Evolutionary conservation across 2,888 invertebrate genomes (phyloP), one percentile per base, ranked within the genome.

Genomic region (Bursaphelenchus okinawaensis): DNA sequence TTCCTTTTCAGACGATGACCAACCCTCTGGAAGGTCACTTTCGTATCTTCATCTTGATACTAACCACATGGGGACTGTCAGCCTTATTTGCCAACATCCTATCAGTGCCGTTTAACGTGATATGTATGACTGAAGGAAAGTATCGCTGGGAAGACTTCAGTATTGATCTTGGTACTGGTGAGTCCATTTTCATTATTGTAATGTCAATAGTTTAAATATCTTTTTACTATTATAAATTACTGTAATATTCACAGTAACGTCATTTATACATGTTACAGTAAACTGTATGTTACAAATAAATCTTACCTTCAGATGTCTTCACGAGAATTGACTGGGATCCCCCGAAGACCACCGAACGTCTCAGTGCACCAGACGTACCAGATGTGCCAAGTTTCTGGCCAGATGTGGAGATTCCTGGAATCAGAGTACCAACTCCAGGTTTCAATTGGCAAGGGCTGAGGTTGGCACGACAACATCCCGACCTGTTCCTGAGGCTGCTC

Each of bases 371-470:
- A 20, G 16, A 51, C 4, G 7, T 27, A 9, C 40, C 20, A 12
- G 29, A 23, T 40, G n/a, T 40, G 12, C 40, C 54, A 12, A 16
- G 16, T 12, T 1, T 1, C 54, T 54, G 23, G 20, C 40, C 63
- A 3, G 67, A 69, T 50, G 27, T 73, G 56, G 60, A 68, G 16
- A 72, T 71, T 29, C 72, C 72, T 24, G 64, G 69, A 19, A 62
- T 74, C 51, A 31, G 62, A 55, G 28, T 55, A n/a, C 63, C 71
- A 8, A 24, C 64, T 8, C 54, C 67, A 16, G 71, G 71, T 0
- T 75, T 74, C 52, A 75, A 71, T 55, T 74, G 71, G 73, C 57
- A 66, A 22, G 66, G 60, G 12, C 68, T 74, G 12, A 40, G 69
- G 19, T 22, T 72, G 56, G 76, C 76, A 0, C 52, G 60, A 8